These are phyloP conservation scores for Lagopus muta DNA, from an alignment of 2,113 vertebrate genomes.

Conservation along the genomic window DNA sequence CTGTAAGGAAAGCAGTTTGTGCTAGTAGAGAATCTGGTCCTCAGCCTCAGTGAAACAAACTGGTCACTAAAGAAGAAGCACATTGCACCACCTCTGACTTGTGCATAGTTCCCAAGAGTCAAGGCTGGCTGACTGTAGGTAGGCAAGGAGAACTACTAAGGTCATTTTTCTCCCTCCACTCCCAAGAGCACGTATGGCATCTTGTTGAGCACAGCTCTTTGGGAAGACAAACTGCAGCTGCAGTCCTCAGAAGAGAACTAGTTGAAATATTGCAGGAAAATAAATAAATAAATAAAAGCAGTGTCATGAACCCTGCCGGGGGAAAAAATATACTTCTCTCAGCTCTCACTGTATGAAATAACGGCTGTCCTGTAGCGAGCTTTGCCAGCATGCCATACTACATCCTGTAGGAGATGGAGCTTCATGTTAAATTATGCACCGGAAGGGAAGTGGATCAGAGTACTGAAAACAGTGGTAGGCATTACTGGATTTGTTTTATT, in stretches of 20 bases:
- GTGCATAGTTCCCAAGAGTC: neutral
- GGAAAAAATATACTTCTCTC: neutral
- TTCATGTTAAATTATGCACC: constrained; percentile 46
- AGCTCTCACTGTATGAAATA: neutral
- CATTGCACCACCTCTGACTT: neutral
- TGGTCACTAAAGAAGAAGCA: neutral
- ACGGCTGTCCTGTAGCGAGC: neutral
- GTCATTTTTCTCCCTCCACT: neutral
- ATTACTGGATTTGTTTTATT: constrained; percentile 51
- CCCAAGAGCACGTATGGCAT: neutral
- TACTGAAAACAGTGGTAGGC: neutral
- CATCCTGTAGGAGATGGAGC: neutral
- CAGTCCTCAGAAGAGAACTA: neutral
- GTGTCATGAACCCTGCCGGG: neutral
- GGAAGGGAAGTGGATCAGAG: constrained; percentile 29
- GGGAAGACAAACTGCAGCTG: neutral
- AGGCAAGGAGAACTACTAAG: neutral
- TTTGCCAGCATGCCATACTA: neutral
- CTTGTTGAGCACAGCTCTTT: neutral
- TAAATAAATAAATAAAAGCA: neutral
- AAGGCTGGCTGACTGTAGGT: neutral
- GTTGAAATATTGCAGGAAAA: neutral
- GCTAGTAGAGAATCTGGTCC: neutral
- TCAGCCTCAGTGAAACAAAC: neutral
- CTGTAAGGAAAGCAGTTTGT: neutral